Evolutionary conservation across 1,140 invertebrate species (phyloP).

Genomic region (Zaprionus inermis): DNA sequence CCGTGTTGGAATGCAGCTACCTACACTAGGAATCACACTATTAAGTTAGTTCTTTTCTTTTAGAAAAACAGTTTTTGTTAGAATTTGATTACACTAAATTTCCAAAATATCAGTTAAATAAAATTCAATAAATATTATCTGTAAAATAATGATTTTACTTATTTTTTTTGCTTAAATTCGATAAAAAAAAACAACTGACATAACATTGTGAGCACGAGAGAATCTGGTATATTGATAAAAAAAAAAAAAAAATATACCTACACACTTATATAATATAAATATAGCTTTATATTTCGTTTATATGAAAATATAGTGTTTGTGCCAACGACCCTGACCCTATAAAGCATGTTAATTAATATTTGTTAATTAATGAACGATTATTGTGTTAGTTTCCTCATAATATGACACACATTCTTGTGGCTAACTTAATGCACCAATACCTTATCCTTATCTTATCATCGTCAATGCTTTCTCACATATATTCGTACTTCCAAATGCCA

Average conservation of each 20-base stretch:
- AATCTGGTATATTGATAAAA: neutral
- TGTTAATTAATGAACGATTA: slow-evolving; percentile 37
- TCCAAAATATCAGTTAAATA: no score
- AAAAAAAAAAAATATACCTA: neutral
- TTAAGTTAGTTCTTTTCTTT: neutral
- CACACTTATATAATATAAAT: neutral
- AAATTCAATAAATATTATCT: no score
- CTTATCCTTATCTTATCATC: slow-evolving; percentile 50
- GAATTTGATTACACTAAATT: no score
- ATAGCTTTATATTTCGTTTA: neutral
- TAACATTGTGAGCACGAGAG: neutral
- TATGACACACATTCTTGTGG: slow-evolving; percentile 28
- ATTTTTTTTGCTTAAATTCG: neutral
- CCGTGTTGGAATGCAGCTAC: neutral
- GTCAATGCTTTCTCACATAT: slow-evolving; percentile 34
- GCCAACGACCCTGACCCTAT: slow-evolving; percentile 2
- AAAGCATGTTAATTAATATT: slow-evolving; percentile 36
- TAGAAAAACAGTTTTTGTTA: neutral
- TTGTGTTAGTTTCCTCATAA: slow-evolving; percentile 17
- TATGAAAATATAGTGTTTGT: neutral
- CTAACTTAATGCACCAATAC: slow-evolving; percentile 37
- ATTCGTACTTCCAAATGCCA: slow-evolving; percentile 18
- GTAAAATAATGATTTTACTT: neutral
- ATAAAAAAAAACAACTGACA: neutral
- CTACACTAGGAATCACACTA: slow-evolving; percentile 1